Base-by-base conservation (phyloP, 2,113 vertebrate genomes). In the Pelecanus crispus region DNA sequence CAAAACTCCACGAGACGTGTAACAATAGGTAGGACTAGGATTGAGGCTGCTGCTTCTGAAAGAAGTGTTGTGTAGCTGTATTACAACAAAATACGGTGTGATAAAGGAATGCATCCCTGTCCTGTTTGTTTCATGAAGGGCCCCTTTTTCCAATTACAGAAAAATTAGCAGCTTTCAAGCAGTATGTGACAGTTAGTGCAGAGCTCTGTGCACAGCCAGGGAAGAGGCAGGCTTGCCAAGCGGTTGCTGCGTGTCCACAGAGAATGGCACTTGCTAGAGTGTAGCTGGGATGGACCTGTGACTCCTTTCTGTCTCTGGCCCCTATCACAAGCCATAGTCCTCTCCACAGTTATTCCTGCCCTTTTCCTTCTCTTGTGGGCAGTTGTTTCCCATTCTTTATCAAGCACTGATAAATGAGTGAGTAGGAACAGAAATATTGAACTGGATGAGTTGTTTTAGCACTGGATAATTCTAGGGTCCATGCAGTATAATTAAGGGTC, bases 341-440 rank as follows among this genome's bases (percentile, higher is more conserved):
- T 87, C 61, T 44, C 45, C 63, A 52, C 29, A 62, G 74, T 89
- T 96, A 45, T 45, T 85, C 53, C n/a, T 82, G 70, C 29, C 53
- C 45, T 75, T 86, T 94, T 84, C 29, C 34, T 61, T 90, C 53
- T 82, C n/a, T 44, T 34, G 7, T 53, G 36, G 49, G 36, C 58
- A 73, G 40, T 62, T 89, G 20, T 61, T 95, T 77, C 58, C 78
- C 47, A 8, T 94, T 92, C 53, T 87, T 85, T 87, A 55, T 40
- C 81, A 91, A 71, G 70, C n/a, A 58, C 19, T 70, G 32, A 55
- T 86, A 80, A 88, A 88, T 81, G 72, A 81, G 24, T 62, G 58
- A 88, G 82, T 47, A 84, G 42, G 72, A 90, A 58, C 22, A 74
- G 28, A 82, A 92, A 56, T 81, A 92, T 36, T 96, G 83, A 94